Conservation (phyloP, 2,888 invertebrate species). For the Phengaris alcon region DNA sequence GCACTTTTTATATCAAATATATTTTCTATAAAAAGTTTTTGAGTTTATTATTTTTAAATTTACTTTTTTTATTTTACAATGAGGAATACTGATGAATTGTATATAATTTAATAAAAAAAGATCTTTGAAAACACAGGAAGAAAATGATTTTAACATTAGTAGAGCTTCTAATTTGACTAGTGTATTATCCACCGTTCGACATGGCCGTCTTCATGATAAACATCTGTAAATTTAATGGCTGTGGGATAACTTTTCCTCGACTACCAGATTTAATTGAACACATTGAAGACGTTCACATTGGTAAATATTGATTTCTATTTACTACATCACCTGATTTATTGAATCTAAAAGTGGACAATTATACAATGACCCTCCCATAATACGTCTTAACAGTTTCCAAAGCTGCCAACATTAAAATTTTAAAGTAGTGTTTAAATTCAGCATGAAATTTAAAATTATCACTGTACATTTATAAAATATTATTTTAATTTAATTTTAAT, state of each 20-base stretch:
- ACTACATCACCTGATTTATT: constrained; percentile 40
- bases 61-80: constrained; percentile 28
- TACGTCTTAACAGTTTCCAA: constrained; percentile 70
- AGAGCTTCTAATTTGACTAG: constrained; percentile 62
- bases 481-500: background rate
- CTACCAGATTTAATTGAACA: constrained; percentile 90
- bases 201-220: constrained; percentile 95
- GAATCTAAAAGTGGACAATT: constrained; percentile 48
- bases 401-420: constrained; percentile 68
- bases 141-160: constrained; percentile 30
- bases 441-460: constrained; percentile 2
- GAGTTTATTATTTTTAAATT: background rate
- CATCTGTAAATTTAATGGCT: constrained; percentile 92
- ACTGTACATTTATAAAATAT: background rate
- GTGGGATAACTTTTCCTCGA: constrained; percentile 90
- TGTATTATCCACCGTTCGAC: constrained; percentile 66
- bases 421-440: constrained; percentile 39
- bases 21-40: background rate
- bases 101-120: constrained; percentile 11
- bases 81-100: background rate
- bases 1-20: constrained; percentile 44
- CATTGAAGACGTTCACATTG: constrained; percentile 92
- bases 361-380: constrained; percentile 58
- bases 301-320: constrained; percentile 77
- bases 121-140: background rate